These are phyloP conservation scores for Lordiphosa clarofinis DNA, from an alignment of 1,140 invertebrate genomes.

Conservation along the genomic window DNA sequence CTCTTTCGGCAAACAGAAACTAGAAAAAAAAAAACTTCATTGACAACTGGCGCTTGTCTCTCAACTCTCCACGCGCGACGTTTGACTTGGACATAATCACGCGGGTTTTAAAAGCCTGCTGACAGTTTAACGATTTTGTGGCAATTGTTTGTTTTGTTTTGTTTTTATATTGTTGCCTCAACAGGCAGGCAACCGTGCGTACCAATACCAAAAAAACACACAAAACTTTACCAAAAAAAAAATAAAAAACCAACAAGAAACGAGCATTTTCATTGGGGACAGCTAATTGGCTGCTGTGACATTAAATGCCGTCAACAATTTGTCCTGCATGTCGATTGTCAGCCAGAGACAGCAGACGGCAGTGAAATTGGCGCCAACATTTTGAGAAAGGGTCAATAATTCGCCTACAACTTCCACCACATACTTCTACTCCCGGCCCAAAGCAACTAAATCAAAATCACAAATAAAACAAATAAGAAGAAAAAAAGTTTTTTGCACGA, in stretches of 20 bases:
- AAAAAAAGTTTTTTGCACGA: constrained; percentile 45
- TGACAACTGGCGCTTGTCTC: constrained; percentile 46
- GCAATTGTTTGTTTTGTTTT: constrained; percentile 72
- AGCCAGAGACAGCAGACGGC: constrained; percentile 24
- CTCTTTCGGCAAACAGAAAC: constrained; percentile 23
- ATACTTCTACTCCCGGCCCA: neutral
- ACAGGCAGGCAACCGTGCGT: constrained; percentile 65
- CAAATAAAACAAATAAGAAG: constrained; percentile 8
- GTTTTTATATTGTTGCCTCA: constrained; percentile 26
- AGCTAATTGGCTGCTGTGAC: constrained; percentile 76
- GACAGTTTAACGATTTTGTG: constrained; percentile 78
- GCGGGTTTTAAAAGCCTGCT: constrained; percentile 69
- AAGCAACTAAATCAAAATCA: constrained; percentile 53
- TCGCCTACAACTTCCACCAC: constrained; percentile 39
- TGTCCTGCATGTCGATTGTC: constrained; percentile 75
- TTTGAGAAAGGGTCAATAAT: constrained; percentile 53
- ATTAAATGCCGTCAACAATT: constrained; percentile 77
- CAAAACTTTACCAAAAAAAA: constrained; percentile 12
- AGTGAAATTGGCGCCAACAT: constrained; percentile 71
- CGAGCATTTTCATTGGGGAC: constrained; percentile 70
- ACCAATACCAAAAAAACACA: constrained; percentile 32
- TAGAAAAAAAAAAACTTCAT: constrained; percentile 12
- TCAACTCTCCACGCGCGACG: constrained; percentile 32
- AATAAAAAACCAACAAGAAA: constrained; percentile 43
- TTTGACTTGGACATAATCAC: constrained; percentile 68